phyloP scores from a whole-genome alignment of 2,797 vertebrate genomes.

The Liasis olivaceus region DNA sequence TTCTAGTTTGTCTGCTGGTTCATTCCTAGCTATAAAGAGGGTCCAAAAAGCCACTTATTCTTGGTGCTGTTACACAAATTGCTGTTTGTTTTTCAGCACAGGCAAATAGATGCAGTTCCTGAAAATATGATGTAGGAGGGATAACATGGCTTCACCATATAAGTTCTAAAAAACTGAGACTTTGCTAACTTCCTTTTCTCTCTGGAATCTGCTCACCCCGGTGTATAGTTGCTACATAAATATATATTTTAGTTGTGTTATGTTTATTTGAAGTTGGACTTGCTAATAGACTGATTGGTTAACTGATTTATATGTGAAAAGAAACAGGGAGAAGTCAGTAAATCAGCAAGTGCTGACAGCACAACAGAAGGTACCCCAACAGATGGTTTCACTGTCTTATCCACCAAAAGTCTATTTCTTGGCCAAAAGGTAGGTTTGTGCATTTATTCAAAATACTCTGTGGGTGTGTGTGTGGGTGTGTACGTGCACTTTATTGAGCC shows the following conservation, averaged over 20 bases:
- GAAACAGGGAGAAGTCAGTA: slow-evolving; percentile 92
- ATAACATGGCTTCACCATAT: not conserved
- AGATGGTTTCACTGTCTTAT: slow-evolving; percentile 94
- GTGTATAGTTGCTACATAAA: not conserved
- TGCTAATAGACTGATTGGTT: not conserved
- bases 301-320: slow-evolving; percentile 73
- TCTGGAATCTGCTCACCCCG: not conserved
- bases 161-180: not conserved
- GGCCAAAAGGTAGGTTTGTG: slow-evolving; percentile 91
- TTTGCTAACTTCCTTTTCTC: not conserved
- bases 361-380: slow-evolving; percentile 89
- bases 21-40: not conserved
- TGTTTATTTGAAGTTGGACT: not conserved
- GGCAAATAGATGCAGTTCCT: not conserved
- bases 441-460: slow-evolving; percentile 24
- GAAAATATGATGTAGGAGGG: not conserved
- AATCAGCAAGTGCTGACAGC: slow-evolving; percentile 91
- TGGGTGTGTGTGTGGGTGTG: slow-evolving; percentile 12
- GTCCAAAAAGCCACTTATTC: not conserved
- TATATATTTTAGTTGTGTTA: not conserved
- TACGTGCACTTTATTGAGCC: slow-evolving; percentile 24
- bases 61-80: not conserved
- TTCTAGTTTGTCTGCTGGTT: not conserved
- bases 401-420: slow-evolving; percentile 97
- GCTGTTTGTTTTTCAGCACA: not conserved